These are phyloP conservation scores for Parnassius apollo DNA, from an alignment of 2,888 invertebrate genomes.

Conservation along the genomic window DNA sequence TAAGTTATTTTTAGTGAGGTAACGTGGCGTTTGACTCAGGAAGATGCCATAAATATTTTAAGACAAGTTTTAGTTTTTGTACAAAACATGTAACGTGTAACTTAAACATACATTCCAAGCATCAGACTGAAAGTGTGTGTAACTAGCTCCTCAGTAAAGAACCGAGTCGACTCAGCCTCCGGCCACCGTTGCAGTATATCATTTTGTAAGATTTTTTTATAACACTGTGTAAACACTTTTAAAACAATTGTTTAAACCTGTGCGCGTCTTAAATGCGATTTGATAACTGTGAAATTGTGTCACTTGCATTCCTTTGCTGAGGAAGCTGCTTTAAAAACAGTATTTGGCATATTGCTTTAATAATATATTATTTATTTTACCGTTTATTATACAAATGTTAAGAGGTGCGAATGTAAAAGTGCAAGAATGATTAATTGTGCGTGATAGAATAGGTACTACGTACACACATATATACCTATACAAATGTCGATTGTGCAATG, in stretches of 20 bases:
- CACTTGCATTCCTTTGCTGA: background rate
- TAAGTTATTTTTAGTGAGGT: constrained; percentile 13
- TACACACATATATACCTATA: too few species aligned
- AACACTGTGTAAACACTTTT: too few species aligned
- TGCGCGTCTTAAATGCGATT: too few species aligned
- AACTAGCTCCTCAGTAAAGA: too few species aligned
- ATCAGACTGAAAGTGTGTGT: constrained; percentile 9
- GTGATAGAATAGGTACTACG: too few species aligned
- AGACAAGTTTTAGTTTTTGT: constrained; percentile 12
- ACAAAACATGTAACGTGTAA: constrained; percentile 19
- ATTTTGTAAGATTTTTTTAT: too few species aligned
- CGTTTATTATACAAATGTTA: background rate
- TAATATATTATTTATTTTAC: constrained; percentile 14
- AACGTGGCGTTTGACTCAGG: background rate
- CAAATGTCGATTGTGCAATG: too few species aligned
- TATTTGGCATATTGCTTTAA: constrained; percentile 26
- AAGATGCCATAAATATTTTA: constrained; percentile 16
- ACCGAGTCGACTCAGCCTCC: too few species aligned
- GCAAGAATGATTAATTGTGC: too few species aligned
- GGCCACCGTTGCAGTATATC: too few species aligned
- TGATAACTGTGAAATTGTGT: too few species aligned
- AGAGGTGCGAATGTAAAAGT: background rate
- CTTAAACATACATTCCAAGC: constrained; percentile 23
- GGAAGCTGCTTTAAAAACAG: constrained; percentile 11
- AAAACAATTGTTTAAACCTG: too few species aligned